These are phyloP conservation scores for Machimus atricapillus DNA, from an alignment of 2,888 invertebrate species.

Conservation along the genomic window DNA sequence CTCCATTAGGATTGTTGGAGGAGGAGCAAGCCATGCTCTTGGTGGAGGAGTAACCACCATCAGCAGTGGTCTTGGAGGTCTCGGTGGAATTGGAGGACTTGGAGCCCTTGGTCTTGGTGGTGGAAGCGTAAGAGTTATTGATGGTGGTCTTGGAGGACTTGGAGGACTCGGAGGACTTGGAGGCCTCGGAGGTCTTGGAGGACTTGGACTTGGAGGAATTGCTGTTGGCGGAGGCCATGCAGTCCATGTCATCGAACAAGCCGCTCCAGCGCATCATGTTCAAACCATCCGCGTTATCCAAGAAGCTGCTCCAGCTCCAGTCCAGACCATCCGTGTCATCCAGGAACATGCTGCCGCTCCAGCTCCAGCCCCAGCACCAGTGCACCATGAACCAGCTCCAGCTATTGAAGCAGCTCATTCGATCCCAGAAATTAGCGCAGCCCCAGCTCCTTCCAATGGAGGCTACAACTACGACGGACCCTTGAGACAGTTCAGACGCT, in stretches of 20 bases:
- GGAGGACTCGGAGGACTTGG: neutral
- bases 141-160: neutral
- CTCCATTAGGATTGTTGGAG: neutral
- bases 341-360: neutral
- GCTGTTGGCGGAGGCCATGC: neutral
- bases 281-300: constrained; percentile 7
- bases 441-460: neutral
- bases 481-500: neutral
- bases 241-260: neutral
- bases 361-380: neutral
- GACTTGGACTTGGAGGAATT: neutral
- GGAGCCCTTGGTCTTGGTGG: neutral
- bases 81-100: neutral
- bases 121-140: neutral
- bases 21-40: neutral
- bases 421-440: neutral
- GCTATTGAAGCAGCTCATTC: neutral
- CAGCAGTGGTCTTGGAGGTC: neutral
- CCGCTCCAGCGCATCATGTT: neutral
- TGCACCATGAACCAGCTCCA: neutral
- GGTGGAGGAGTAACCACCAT: neutral
- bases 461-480: constrained; percentile 9
- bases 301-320: constrained; percentile 13
- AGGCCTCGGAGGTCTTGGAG: neutral
- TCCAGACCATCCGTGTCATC: constrained; percentile 17